A percentile compares a stretch with the other conserved stretches of the same genome.
Conservation (phyloP, 2,888 invertebrate genomes). For the Campoletis raptor region DNA sequence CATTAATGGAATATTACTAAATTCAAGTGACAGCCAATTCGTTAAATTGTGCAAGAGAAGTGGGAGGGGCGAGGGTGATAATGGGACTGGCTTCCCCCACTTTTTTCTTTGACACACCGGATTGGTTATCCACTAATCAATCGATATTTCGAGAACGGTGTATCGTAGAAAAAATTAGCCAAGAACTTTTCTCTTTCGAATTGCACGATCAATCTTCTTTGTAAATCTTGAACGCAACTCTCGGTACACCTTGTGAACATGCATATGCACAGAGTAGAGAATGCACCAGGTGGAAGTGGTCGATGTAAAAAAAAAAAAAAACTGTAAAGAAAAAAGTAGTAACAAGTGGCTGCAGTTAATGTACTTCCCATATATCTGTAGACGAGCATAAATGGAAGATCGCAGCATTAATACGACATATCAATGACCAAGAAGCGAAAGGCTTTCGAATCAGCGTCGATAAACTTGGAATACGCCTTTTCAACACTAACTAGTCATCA, state of each 20-base stretch:
- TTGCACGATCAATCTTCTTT: neutral
- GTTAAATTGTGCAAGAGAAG: neutral
- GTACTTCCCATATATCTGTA: slow-evolving; percentile 4
- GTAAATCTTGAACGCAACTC: neutral
- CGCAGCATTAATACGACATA: slow-evolving; percentile 19
- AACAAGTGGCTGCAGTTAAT: slow-evolving; percentile 36
- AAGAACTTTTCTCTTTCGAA: neutral
- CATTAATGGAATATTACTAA: neutral
- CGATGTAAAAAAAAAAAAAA: slow-evolving; percentile 39
- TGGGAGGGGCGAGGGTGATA: neutral
- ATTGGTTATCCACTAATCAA: neutral
- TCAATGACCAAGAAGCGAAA: slow-evolving; percentile 18
- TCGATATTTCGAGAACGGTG: neutral
- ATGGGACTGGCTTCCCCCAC: neutral
- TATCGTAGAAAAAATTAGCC: neutral
- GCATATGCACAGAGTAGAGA: neutral
- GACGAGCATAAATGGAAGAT: slow-evolving; percentile 18
- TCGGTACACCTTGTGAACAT: neutral
- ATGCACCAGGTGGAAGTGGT: slow-evolving; percentile 57
- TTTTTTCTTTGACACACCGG: neutral
- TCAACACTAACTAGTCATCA: neutral
- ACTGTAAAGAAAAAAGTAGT: slow-evolving; percentile 23
- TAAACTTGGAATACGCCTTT: slow-evolving; percentile 8
- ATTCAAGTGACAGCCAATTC: neutral
- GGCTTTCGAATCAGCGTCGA: neutral